These are phyloP conservation scores for Plutomurus gul DNA, from an alignment of 1,140 invertebrate species.

Conservation along the genomic window DNA sequence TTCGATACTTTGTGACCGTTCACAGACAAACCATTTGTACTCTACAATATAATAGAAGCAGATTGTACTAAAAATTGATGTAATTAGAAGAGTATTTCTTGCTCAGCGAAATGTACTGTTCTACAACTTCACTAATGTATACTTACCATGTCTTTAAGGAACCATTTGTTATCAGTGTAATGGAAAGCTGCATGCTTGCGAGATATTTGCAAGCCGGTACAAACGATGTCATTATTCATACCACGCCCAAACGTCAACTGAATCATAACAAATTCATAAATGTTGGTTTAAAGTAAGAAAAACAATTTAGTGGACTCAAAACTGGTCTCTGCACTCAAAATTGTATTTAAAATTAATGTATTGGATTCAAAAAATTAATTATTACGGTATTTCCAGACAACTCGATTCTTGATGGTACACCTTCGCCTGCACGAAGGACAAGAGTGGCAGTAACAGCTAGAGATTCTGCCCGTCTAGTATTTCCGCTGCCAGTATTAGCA, in stretches of 20 bases:
- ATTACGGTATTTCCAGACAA: not conserved
- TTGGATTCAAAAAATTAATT: too few species aligned
- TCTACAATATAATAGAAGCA: constrained; percentile 39
- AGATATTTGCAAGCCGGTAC: constrained; percentile 41
- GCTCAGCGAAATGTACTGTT: too few species aligned
- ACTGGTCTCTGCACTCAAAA: too few species aligned
- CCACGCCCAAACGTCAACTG: constrained; percentile 29
- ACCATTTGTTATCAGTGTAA: constrained; percentile 42
- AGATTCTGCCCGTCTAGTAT: not conserved
- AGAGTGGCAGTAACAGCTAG: not conserved
- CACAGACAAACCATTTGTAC: constrained; percentile 47
- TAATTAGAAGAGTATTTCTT: too few species aligned
- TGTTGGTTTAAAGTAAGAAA: not conserved
- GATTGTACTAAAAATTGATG: not conserved
- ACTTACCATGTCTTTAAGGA: constrained; percentile 42
- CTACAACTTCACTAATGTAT: not conserved
- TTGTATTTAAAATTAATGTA: too few species aligned
- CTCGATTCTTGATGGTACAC: not conserved
- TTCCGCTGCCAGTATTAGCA: not conserved
- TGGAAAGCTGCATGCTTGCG: constrained; percentile 41
- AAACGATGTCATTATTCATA: constrained; percentile 31
- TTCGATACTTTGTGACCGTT: constrained; percentile 32
- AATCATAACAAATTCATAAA: not conserved
- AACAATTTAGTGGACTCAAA: not conserved
- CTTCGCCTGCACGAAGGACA: not conserved